Evolutionary conservation across 2,113 vertebrate genomes (phyloP).

Genomic region (Galeopterus variegatus): DNA sequence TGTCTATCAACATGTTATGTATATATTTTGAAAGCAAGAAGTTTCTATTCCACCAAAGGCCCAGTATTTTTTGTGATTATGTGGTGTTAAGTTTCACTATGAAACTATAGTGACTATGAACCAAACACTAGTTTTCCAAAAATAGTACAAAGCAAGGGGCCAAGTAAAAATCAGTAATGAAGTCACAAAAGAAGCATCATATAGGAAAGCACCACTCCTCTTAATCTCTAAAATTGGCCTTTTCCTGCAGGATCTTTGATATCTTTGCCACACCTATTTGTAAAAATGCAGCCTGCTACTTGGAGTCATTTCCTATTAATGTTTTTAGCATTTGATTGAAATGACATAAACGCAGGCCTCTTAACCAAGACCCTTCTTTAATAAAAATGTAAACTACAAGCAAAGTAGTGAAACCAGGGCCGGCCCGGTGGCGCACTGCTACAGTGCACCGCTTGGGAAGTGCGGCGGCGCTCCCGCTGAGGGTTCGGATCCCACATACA

Average conservation of each 20-base stretch:
- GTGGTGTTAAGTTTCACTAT: neutral
- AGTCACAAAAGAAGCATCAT: neutral
- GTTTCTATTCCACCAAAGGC: neutral
- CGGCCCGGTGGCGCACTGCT: no score
- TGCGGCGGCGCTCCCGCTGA: no score
- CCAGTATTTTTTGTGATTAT: neutral
- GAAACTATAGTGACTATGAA: neutral
- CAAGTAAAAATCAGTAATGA: neutral
- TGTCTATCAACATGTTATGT: neutral
- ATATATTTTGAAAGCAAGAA: neutral
- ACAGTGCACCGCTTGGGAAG: no score
- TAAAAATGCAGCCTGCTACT: neutral
- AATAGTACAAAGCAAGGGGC: neutral
- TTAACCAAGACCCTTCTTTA: neutral
- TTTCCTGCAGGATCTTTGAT: neutral
- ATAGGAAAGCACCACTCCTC: neutral
- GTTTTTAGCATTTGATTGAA: constrained; percentile 28
- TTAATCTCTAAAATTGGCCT: neutral
- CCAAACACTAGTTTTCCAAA: neutral
- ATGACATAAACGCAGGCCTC: neutral
- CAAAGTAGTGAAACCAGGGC: neutral
- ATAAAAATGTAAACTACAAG: neutral
- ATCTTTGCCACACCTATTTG: neutral
- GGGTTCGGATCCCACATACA: no score
- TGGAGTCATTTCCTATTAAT: neutral